These are phyloP conservation scores for Pipistrellus kuhlii DNA, from an alignment of 2,797 vertebrate genomes.

Conservation along the genomic window DNA sequence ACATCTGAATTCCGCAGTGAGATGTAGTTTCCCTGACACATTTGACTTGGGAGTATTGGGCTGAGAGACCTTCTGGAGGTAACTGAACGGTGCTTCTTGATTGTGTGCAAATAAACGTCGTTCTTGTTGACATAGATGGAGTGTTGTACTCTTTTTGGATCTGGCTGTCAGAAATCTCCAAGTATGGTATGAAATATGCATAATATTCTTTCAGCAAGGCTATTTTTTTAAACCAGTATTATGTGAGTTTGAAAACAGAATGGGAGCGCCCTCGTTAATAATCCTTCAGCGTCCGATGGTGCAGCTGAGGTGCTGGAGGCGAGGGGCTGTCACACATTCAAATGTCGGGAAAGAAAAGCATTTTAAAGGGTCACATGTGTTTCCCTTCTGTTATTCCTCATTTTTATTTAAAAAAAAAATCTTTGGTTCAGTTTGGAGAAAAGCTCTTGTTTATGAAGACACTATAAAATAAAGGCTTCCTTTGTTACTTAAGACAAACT, in stretches of 20 bases:
- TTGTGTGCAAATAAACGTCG: conserved; percentile 40
- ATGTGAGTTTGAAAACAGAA: conserved; percentile 76
- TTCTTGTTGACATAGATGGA: conserved; percentile 64
- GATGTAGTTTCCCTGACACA: conserved; percentile 59
- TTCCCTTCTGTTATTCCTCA: conserved; percentile 61
- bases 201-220: conserved; percentile 74
- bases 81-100: neutral
- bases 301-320: conserved; percentile 72
- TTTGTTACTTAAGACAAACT: conserved; percentile 69
- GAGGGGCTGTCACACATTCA: conserved; percentile 65
- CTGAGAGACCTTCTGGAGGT: conserved; percentile 51
- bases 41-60: conserved; percentile 58
- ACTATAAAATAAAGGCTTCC: conserved; percentile 62
- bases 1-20: conserved; percentile 53
- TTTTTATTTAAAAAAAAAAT: neutral
- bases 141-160: conserved; percentile 74
- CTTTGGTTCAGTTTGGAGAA: conserved; percentile 53
- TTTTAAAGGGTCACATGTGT: conserved; percentile 52
- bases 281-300: conserved; percentile 24
- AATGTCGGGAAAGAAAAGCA: conserved; percentile 43
- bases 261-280: conserved; percentile 70
- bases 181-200: conserved; percentile 74
- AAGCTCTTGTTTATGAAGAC: conserved; percentile 56
- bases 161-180: conserved; percentile 80
- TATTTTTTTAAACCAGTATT: conserved; percentile 53